Evolutionary conservation across 2,797 vertebrate species (phyloP).

Genomic region (Megalops cyprinoides): DNA sequence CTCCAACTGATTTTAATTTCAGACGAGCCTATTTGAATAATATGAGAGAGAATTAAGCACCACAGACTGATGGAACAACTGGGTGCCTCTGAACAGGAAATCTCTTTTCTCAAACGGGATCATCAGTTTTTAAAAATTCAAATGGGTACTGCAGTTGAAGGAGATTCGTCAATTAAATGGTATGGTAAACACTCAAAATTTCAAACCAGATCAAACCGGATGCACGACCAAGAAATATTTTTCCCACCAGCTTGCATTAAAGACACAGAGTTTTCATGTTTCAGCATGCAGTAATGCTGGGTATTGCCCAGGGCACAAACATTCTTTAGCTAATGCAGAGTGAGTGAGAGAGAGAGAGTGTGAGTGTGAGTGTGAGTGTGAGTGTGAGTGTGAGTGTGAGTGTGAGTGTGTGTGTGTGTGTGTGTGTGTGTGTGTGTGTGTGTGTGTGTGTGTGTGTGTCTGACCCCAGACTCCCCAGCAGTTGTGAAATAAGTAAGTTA

Average conservation of each 20-base stretch:
- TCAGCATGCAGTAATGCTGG: neutral
- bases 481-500: too few relatives aligned
- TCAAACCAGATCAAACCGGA: neutral
- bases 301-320: slow-evolving; percentile 4
- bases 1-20: too few relatives aligned
- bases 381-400: neutral
- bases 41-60: too few relatives aligned
- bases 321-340: neutral
- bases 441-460: neutral
- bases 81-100: too few relatives aligned
- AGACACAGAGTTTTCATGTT: neutral
- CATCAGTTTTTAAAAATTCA: too few relatives aligned
- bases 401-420: neutral
- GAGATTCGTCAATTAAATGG: neutral
- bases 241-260: neutral
- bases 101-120: too few relatives aligned
- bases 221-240: neutral
- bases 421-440: neutral
- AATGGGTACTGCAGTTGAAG: neutral
- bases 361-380: neutral
- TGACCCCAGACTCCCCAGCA: too few relatives aligned
- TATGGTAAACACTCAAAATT: neutral
- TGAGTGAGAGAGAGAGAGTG: too few relatives aligned
- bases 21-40: too few relatives aligned
- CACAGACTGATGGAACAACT: too few relatives aligned